Percentiles rank a stretch among this genome's conserved stretches.
Conservation (phyloP, 2,113 vertebrate genomes). For the Haemorhous mexicanus region DNA sequence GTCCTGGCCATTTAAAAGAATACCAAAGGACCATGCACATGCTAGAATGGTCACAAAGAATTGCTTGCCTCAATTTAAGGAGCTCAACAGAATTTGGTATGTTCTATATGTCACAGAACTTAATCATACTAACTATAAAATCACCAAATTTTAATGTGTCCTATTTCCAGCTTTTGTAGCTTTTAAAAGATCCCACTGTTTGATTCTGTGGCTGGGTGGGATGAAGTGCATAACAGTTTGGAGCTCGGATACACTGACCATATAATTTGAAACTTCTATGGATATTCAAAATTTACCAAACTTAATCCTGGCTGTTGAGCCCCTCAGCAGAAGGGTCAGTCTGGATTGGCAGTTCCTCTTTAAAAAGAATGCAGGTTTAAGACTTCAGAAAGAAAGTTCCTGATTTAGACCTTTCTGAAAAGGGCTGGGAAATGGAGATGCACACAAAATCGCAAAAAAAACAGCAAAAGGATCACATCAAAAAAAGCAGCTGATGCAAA, state of each 20-base stretch:
- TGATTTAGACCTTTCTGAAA: neutral
- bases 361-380: neutral
- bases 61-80: neutral
- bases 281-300: neutral
- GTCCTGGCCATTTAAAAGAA: neutral
- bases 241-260: neutral
- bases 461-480: neutral
- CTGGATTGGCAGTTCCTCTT: neutral
- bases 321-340: neutral
- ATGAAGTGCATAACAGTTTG: neutral
- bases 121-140: neutral
- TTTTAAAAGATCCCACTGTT: neutral
- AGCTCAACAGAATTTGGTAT: neutral
- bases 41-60: neutral
- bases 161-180: neutral
- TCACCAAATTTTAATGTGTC: neutral
- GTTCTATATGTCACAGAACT: neutral
- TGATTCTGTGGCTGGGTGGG: neutral
- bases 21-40: neutral
- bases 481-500: neutral
- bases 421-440: neutral
- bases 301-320: neutral
- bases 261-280: neutral
- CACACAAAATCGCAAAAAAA: neutral
- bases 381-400: neutral